Evolutionary conservation across 2,797 vertebrate species (phyloP), one percentile per base, ranked within the genome.

Genomic region (Ptychobarbus kaznakovi): DNA sequence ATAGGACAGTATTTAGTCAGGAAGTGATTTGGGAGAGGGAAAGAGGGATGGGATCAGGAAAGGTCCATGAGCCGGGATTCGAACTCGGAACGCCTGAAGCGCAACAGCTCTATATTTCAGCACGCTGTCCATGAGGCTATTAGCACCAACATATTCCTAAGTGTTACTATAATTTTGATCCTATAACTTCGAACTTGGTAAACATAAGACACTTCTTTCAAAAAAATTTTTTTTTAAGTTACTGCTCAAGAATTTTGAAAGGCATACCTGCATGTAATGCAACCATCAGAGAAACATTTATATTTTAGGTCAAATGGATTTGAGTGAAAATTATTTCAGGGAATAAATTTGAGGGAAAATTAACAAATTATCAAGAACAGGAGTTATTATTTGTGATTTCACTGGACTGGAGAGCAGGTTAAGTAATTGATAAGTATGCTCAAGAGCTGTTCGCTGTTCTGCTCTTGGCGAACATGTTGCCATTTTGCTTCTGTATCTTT

Each of bases 331-430:
- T 32, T 3, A 32, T 32, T 32, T 32, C 32, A 32, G 32, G 28
- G 18, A 76, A 38, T 56, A 13, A 0, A 38, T 70, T 70, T 70
- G 68, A 70, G 40, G 35, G 40, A 25, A 25, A 76, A 38, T 32
- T 1, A 76, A 38, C n/a, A 13, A 7, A 38, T 13, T 2, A 56
- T 61, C 11, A 58, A 77, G 10, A 35, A 53, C 16, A 5, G 1
- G 10, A 35, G 22, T 42, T 58, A 61, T 78, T 61, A 78, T 78
- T 61, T 42, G 76, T 61, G 35, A 79, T 63, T 78, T 78, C 8
- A 78, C 38, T 78, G n/a, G 6, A 61, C 0, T 16, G 0, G 32
- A 40, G 10, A 58, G 11, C n/a, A 28, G 42, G 42, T 28, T 74
- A 2, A 32, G 25, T 13, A 35, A 53, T 16, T 32, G 63, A 38